Evolutionary conservation across 2,888 invertebrate species (phyloP), one percentile per base, ranked within the genome.

Genomic region (Catonia carolina): DNA sequence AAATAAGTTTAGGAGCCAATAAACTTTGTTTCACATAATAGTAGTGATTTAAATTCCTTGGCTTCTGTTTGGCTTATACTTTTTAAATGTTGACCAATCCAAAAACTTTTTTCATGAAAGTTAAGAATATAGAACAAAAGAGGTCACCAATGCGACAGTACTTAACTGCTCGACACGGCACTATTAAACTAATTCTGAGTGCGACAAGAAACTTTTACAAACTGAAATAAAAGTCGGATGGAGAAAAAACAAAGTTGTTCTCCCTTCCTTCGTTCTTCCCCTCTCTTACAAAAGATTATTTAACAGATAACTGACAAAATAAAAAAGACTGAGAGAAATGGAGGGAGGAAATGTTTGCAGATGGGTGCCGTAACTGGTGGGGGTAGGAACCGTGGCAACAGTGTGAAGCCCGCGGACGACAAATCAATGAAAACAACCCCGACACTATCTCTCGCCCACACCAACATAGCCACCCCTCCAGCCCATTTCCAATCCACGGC

Each of bases 401-500:
- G 23, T 14, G 47, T 7, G n/a, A 27, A 23, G 27, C 23, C 47
- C 15, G 14, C 27, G 14, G 47, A 47, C 47, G 47, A 47, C 47
- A 47, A 47, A 47, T 47, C 47, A 47, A 47, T 47, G 47, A 47
- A 47, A 47, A 47, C 47, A 47, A 47, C 47, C 47, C 47, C 20
- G 47, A 47, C 27, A 47, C 23, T 47, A 22, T 27, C 47, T 27
- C 47, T 22, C 23, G 20, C 20, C 20, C 41, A 18, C 15, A n/a
- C 14, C 47, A 47, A 15, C 23, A 18, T 12, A 27, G 23, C 27
- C 23, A 14, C 27, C 22, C 47, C 27, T 47, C 47, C 22, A 15
- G 8, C 27, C 27, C 27, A 8, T 27, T 27, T 8, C 8, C 27
- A 27, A 27, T 27, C 27, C 27, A 47, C 23, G n/a, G 47, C 47